Base-by-base conservation (phyloP, 2,888 invertebrate species). In the Alviniconcha strummeri region DNA sequence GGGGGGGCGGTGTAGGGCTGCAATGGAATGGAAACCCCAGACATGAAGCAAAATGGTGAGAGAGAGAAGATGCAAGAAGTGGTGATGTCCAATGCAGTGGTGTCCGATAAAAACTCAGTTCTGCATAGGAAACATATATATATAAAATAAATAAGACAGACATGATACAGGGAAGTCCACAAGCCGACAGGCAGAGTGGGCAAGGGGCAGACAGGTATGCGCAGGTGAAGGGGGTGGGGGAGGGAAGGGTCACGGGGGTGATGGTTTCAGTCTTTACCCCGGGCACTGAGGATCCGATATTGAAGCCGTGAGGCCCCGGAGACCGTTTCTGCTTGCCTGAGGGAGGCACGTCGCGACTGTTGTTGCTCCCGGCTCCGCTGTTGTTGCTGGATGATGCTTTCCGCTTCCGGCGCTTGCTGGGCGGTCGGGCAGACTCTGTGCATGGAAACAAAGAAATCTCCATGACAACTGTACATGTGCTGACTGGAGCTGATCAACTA, bases 371-470 rank as follows among this genome's bases (percentile, higher is more conserved):
- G n/a, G 85, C 72, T 83, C 86, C 89, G 69, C 90, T 89, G 83
- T 91, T 91, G 85, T 88, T 91, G 55, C 91, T 89, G 52, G 92
- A 88, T 9, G 92, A 92, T 0, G 91, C 91, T 95, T 99, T 99
- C 94, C 98, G 96, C 96, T 99, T 99, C 95, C 98, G 96, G 90
- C 99, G 95, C 94, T 99, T 99, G 94, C 97, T 98, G 84, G 98
- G 97, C 87, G 98, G 98, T 93, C 98, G 95, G 94, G 98, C 97
- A 54, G 98, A 97, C 94, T 99, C 99, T 97, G 79, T 56, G 79
- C 55, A n/a, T 57, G n/a, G 52, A 52, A 52, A 64, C 11, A n/a
- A n/a, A 77, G 11, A 67, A 36, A 55, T 7, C n/a, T n/a, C 4
- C 3, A n/a, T 71, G n/a, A 71, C 15, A 71, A 19, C 71, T 8